Base-by-base conservation (phyloP, 2,888 invertebrate species). In the Idaea biselata region DNA sequence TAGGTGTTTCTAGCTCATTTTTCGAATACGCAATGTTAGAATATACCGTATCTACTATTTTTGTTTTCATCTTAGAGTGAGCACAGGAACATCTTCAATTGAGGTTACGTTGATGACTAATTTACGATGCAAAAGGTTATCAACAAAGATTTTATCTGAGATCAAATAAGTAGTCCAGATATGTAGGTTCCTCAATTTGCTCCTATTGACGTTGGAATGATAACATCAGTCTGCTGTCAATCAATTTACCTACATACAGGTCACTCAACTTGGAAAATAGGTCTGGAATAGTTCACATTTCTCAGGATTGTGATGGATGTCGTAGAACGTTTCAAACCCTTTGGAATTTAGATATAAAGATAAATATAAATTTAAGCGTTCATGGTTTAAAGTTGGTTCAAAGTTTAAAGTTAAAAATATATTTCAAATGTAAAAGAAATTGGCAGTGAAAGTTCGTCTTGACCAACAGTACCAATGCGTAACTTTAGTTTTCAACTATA, bases 121-220 rank as follows among this genome's bases (percentile, higher is more conserved):
- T 60, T 62, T 63, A 60, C 64, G 61, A 67, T 75, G 74, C 73
- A 75, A 73, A 70, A 74, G 77, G 79, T 77, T 84, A 87, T 85
- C 83, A 70, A 76, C 75, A 73, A 25, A 83, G 83, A 90, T 89
- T 82, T 81, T 83, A 86, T 88, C 86, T 44, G 80, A 71, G 81
- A 86, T 85, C 83, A 77, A 81, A 81, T 82, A 84, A 86, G 77
- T 68, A 82, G 81, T 67, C 79, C 81, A 85, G 86, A 85, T 88
- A 84, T 83, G 84, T 84, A 78, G 83, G 84, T 84, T 89, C 88
- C 89, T 89, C 89, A 90, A 91, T 90, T 89, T 86, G 79, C 78
- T 75, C 72, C 72, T 75, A 79, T 81, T 80, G 81, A 81, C 78
- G 79, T 75, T 69, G 76, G 69, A 73, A 79, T 82, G 82, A 85